Base-by-base conservation (phyloP, 2,888 invertebrate genomes). In the Parnassius smintheus region DNA sequence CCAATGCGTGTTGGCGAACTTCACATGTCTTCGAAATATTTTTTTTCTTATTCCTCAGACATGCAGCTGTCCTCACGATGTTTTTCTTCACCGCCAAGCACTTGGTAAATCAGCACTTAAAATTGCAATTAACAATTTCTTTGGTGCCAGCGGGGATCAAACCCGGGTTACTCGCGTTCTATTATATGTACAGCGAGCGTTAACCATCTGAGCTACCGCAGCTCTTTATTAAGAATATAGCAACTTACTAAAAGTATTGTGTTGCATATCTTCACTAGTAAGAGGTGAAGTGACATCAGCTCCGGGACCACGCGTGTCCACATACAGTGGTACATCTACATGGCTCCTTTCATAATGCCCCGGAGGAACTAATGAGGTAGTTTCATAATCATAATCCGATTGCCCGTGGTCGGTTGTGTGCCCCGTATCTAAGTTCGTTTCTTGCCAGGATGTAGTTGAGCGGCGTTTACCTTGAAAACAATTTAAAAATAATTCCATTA, bases 371-470 rank as follows among this genome's bases (percentile, higher is more conserved):
- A 84, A 66, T 0, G 73, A 73, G 1, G 81, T 75, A 11, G 81
- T 75, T 62, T 66, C 75, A 70, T 78, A 88, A 45, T 89, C 88
- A 45, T 93, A 84, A 11, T 89, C 85, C 0, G 78, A 72, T 45
- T 94, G 85, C 2, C 94, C 95, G 71, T 95, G 95, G 79, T 97
- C 97, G 59, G 94, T 91, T 0, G 95, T 95, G 65, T 94, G 93
- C 77, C 96, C 95, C 0, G 96, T 95, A 81, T 98, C 98, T 42
- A 98, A 87, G 85, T 98, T 98, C 0, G 98, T 98, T 86, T 98
- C 98, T 61, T 96, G 93, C 96, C 98, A 98, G 0, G 95, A 94
- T 2, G 95, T 95, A 55, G 93, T 94, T 18, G 94, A 92, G 65
- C 94, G 95, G 8, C 76, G 81, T 75, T 86, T 86, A 7, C 80